Evolutionary conservation across 2,113 vertebrate species (phyloP), one percentile per base, ranked within the genome.

Genomic region (Myotis brandtii): DNA sequence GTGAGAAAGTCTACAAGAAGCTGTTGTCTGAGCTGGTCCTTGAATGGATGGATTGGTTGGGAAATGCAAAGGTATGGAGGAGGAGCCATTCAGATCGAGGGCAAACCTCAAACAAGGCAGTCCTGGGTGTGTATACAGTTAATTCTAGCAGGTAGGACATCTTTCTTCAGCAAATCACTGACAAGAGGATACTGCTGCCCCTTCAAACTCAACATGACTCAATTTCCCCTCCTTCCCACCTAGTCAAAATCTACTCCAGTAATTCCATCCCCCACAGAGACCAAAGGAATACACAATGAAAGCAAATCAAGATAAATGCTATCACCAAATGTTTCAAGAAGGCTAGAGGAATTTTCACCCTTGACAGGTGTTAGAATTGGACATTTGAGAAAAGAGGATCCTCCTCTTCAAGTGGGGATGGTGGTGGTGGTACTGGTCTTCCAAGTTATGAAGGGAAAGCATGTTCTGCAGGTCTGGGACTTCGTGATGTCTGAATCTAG

Each of bases 201-300:
- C 83, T 72, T 92, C 20, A 64, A 56, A 85, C 34, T 46, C 62
- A 37, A 2, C 25, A 27, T 52, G 27, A 95, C 48, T 87, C 62
- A 70, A 10, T 37, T 50, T 79, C 52, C 32, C 8, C 46, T 64
- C 54, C 13, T 93, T 84, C 48, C 59, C 37, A 90, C 10, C 10
- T 69, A 25, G n/a, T 27, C 40, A 72, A 46, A 72, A 46, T 86
- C 52, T 56, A 32, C 59, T 88, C 52, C 27, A 84, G 34, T 69
- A 64, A 81, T 37, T 72, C 76, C 62, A 70, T 25, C 62, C 67
- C 73, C 50, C 73, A 3, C 88, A 56, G 59, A 89, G 40, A 81
- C 59, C 70, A 89, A 84, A 93, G 75, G 40, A 84, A 82, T 87
- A 37, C 62, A 70, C 73, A 79, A 59, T 56, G 85, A 92, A 81